phyloP scores from a whole-genome alignment of 2,113 vertebrate species.

The Lepus europaeus region DNA sequence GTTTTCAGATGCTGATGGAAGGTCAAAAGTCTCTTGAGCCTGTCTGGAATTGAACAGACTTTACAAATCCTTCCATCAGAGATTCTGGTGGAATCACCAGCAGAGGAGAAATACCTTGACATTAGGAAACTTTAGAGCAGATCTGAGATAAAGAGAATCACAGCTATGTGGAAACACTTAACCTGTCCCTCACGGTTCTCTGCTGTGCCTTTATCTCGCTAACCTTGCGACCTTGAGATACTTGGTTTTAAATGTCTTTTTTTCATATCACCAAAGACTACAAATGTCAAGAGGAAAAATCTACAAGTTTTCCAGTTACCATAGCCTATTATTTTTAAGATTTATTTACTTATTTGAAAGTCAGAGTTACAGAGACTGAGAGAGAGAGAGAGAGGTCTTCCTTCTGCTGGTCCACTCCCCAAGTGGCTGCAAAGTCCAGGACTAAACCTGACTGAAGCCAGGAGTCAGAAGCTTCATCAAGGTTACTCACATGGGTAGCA shows the following conservation, averaged over 20 bases:
- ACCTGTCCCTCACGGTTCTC: background rate
- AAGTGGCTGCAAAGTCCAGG: too few species aligned
- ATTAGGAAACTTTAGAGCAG: background rate
- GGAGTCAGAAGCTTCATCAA: too few species aligned
- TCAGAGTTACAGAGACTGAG: too few species aligned
- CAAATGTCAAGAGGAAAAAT: slow-evolving; percentile 27
- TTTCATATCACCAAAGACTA: background rate
- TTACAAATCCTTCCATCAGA: slow-evolving; percentile 1
- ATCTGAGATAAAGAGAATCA: background rate
- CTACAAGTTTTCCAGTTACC: slow-evolving; percentile 36
- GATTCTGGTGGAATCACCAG: slow-evolving; percentile 16
- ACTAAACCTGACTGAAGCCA: too few species aligned
- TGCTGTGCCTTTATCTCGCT: background rate
- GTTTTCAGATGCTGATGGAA: slow-evolving; percentile 8
- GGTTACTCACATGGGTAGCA: too few species aligned
- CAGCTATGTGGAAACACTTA: accelerated
- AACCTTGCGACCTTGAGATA: slow-evolving; percentile 19
- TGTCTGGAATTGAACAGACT: slow-evolving; percentile 64
- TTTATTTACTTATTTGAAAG: background rate
- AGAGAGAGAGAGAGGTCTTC: too few species aligned
- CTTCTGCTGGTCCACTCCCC: too few species aligned
- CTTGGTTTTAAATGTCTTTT: background rate
- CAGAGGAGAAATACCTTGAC: slow-evolving; percentile 42
- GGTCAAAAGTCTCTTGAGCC: slow-evolving; percentile 51
- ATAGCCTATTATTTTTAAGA: slow-evolving; percentile 32